Evolutionary conservation across 1,140 invertebrate genomes (phyloP).

Genomic region (Scaptomyza montana): DNA sequence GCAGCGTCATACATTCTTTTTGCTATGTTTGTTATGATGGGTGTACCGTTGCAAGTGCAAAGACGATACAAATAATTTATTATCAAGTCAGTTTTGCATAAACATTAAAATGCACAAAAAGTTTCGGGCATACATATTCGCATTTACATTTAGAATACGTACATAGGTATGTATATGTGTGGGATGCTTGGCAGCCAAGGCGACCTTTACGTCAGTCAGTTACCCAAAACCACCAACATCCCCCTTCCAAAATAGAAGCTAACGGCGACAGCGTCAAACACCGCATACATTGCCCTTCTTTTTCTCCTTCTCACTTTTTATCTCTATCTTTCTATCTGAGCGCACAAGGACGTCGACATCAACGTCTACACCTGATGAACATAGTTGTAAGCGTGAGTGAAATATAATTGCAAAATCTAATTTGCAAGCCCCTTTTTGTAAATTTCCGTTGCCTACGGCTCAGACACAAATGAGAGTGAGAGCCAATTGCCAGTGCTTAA

Average conservation of each 20-base stretch:
- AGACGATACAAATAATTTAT: conserved; percentile 29
- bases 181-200: conserved; percentile 24
- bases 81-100: conserved; percentile 18
- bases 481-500: conserved; percentile 24
- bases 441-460: conserved; percentile 30
- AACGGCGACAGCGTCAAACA: conserved; percentile 14
- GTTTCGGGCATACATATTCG: not conserved
- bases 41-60: conserved; percentile 6
- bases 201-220: conserved; percentile 43
- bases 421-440: conserved; percentile 49
- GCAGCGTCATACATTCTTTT: conserved; percentile 31
- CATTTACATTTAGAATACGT: not conserved
- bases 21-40: conserved; percentile 37
- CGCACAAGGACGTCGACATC: conserved; percentile 30
- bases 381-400: conserved; percentile 19
- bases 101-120: not conserved
- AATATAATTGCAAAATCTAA: conserved; percentile 53
- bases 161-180: not conserved
- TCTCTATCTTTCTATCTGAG: not conserved
- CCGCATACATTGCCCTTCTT: not conserved
- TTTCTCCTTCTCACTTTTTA: not conserved
- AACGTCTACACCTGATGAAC: conserved; percentile 16
- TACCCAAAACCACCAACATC: conserved; percentile 17
- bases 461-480: conserved; percentile 28
- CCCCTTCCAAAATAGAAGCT: conserved; percentile 6